These are phyloP conservation scores for Antheraea mylitta DNA, from an alignment of 1,140 invertebrate genomes.

Conservation along the genomic window DNA sequence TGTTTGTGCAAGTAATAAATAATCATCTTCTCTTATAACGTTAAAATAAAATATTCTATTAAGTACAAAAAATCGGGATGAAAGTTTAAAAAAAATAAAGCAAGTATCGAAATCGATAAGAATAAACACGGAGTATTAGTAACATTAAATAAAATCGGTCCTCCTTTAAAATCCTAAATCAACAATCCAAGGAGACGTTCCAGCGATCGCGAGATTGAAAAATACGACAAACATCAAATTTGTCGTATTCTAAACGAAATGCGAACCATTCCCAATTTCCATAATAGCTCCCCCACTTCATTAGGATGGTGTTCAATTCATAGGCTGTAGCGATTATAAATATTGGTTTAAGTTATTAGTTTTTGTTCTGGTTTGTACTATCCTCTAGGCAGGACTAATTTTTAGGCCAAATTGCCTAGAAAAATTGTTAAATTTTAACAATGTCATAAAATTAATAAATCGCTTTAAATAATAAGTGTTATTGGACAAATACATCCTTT, in stretches of 20 bases:
- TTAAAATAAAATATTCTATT: not conserved
- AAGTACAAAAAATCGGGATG: not conserved
- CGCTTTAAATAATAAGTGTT: no score
- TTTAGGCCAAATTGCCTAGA: no score
- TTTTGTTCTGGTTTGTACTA: no score
- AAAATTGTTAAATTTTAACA: no score
- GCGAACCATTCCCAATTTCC: slow-evolving; percentile 57
- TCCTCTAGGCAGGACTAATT: no score
- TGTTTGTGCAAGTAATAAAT: no score
- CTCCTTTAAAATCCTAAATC: slow-evolving; percentile 47
- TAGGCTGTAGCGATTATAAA: not conserved
- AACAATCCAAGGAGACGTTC: slow-evolving; percentile 42
- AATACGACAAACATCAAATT: slow-evolving; percentile 64
- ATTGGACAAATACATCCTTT: no score
- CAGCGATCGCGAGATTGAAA: slow-evolving; percentile 40
- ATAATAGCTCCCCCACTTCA: slow-evolving; percentile 64
- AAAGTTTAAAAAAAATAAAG: not conserved
- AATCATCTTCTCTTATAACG: no score
- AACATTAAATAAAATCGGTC: slow-evolving; percentile 25
- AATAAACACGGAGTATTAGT: slow-evolving; percentile 13
- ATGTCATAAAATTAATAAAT: no score
- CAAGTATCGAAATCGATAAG: not conserved
- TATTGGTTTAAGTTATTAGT: no score
- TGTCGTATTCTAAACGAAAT: slow-evolving; percentile 42
- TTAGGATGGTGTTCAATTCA: slow-evolving; percentile 22